These are phyloP conservation scores for Physocephala rufipes DNA, from an alignment of 2,888 invertebrate species.

Conservation along the genomic window DNA sequence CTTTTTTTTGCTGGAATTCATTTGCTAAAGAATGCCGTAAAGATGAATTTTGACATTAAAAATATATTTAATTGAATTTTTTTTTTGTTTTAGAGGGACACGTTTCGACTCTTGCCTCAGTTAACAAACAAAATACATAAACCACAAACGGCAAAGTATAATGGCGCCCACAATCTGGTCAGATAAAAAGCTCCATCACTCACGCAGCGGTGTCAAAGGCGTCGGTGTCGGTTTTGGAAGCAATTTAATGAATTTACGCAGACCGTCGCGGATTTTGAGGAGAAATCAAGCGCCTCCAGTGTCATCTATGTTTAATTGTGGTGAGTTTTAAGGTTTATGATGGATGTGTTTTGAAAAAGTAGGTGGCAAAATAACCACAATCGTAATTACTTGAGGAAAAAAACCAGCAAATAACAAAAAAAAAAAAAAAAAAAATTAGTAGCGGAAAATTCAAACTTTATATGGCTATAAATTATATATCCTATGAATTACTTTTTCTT, in stretches of 20 bases:
- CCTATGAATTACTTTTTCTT: too few species aligned
- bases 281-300: conserved; percentile 46
- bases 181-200: conserved; percentile 56
- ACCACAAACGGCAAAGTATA: conserved; percentile 14
- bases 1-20: too few species aligned
- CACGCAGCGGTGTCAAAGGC: conserved; percentile 40
- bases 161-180: conserved; percentile 65
- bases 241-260: conserved; percentile 44
- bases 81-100: conserved; percentile 32
- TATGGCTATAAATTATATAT: too few species aligned
- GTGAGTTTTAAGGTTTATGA: conserved; percentile 44
- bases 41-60: background rate
- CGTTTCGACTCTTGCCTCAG: conserved; percentile 34
- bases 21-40: background rate
- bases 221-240: too few species aligned
- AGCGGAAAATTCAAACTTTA: conserved; percentile 8
- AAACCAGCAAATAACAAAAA: conserved; percentile 8
- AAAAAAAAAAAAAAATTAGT: background rate
- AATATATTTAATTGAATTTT: background rate
- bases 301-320: conserved; percentile 51
- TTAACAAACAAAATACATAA: background rate
- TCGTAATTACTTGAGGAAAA: too few species aligned
- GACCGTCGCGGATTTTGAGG: conserved; percentile 13
- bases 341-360: too few species aligned
- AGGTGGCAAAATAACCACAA: background rate